Evolutionary conservation across 2,113 vertebrate genomes (phyloP).

Genomic region (Daubentonia madagascariensis): DNA sequence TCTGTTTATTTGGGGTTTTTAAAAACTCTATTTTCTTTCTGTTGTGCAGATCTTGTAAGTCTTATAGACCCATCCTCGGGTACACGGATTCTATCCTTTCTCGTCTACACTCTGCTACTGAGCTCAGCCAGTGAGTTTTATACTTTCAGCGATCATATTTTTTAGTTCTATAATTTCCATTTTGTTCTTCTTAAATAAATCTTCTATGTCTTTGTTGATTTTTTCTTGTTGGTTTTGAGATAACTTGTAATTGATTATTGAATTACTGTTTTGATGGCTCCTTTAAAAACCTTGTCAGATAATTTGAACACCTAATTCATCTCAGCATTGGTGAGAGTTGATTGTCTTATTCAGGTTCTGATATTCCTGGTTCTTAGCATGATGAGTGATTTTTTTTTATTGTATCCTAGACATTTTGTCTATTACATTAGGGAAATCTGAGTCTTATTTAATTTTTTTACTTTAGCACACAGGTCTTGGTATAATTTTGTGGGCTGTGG

Average conservation of each 20-base stretch:
- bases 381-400: background rate
- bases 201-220: background rate
- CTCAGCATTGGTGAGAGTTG: fast-evolving
- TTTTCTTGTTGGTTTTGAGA: background rate
- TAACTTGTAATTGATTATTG: background rate
- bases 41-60: background rate
- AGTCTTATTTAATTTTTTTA: fast-evolving
- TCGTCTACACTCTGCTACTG: fast-evolving
- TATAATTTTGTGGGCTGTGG: background rate
- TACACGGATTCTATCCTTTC: fast-evolving
- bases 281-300: background rate
- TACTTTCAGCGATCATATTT: background rate
- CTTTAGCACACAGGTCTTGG: no score
- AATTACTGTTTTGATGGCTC: fast-evolving
- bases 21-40: background rate
- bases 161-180: background rate
- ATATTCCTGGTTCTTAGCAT: no score
- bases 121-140: background rate
- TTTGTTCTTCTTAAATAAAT: background rate
- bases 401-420: no score
- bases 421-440: background rate
- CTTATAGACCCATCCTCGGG: fast-evolving
- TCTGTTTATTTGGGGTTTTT: background rate
- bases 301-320: fast-evolving
- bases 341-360: fast-evolving